phyloP scores from a whole-genome alignment of 2,888 invertebrate species.

The Chydorus sphaericus region DNA sequence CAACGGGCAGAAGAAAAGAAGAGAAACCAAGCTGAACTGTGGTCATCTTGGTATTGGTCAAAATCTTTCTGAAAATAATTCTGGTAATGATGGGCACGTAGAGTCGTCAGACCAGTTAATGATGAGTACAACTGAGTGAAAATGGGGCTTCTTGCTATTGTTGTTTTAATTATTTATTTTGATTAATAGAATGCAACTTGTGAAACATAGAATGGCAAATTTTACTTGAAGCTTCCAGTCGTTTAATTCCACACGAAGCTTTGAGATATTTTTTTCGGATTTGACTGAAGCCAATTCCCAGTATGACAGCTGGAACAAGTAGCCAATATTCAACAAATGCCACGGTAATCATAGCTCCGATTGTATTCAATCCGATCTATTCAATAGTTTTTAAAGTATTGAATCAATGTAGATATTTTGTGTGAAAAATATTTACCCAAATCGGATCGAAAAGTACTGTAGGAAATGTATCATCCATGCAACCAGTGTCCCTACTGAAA shows the following conservation, averaged over 20 bases:
- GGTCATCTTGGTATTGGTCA: slow-evolving; percentile 29
- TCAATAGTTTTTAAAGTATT: background rate
- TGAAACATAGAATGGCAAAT: no score
- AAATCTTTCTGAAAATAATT: slow-evolving; percentile 29
- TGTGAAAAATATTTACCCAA: slow-evolving; percentile 18
- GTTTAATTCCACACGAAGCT: slow-evolving; percentile 33
- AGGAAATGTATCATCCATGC: slow-evolving; percentile 3
- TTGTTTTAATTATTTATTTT: background rate
- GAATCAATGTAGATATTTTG: background rate
- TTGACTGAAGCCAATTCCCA: slow-evolving; percentile 28
- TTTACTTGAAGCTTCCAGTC: slow-evolving; percentile 35
- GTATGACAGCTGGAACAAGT: slow-evolving; percentile 26
- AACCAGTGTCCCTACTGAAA: background rate
- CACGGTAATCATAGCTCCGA: slow-evolving; percentile 35
- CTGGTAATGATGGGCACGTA: slow-evolving; percentile 37
- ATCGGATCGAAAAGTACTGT: slow-evolving; percentile 13
- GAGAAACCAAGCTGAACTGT: slow-evolving; percentile 82
- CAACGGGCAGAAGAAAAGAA: slow-evolving; percentile 81
- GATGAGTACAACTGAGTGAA: slow-evolving; percentile 61
- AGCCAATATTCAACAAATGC: slow-evolving; percentile 29
- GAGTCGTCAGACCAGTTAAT: slow-evolving; percentile 57
- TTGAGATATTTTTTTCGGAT: slow-evolving; percentile 32
- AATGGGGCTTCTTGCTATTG: slow-evolving; percentile 34
- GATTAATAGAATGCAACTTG: background rate
- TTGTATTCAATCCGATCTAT: slow-evolving; percentile 21